phyloP scores from a whole-genome alignment of 2,113 vertebrate genomes.

The Terrapene triunguis region DNA sequence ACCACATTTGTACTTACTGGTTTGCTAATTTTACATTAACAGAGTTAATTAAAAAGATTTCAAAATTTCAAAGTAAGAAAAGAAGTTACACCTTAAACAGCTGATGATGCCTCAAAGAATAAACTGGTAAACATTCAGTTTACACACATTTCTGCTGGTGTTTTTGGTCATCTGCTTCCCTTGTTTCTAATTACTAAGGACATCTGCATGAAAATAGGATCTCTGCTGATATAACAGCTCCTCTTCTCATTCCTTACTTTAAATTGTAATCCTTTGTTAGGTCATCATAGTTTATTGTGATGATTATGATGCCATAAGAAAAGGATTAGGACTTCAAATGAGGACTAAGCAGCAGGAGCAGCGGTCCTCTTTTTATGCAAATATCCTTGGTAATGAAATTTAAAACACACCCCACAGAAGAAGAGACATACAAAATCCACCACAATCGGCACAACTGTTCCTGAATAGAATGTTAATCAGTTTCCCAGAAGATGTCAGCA shows the following conservation, averaged over 20 bases:
- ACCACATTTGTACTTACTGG: not conserved
- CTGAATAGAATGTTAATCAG: not conserved
- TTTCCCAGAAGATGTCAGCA: not conserved
- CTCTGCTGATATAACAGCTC: not conserved
- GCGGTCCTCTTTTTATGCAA: not conserved
- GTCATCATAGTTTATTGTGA: not conserved
- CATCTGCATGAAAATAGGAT: not conserved
- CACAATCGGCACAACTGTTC: not conserved
- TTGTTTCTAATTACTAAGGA: not conserved
- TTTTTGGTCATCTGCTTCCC: not conserved
- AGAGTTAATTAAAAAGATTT: not conserved
- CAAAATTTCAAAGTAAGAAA: not conserved
- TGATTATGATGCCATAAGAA: not conserved
- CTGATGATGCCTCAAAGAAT: not conserved
- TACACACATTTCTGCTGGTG: not conserved
- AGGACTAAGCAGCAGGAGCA: not conserved
- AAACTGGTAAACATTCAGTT: not conserved
- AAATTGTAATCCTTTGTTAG: not conserved
- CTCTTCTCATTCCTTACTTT: not conserved
- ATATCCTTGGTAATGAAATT: not conserved
- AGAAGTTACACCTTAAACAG: not conserved
- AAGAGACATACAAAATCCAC: not conserved
- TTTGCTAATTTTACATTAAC: not conserved
- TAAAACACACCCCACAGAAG: accelerated
- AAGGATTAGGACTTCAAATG: not conserved